Conservation (phyloP, 2,888 invertebrate species). For the Orthosia cruda region DNA sequence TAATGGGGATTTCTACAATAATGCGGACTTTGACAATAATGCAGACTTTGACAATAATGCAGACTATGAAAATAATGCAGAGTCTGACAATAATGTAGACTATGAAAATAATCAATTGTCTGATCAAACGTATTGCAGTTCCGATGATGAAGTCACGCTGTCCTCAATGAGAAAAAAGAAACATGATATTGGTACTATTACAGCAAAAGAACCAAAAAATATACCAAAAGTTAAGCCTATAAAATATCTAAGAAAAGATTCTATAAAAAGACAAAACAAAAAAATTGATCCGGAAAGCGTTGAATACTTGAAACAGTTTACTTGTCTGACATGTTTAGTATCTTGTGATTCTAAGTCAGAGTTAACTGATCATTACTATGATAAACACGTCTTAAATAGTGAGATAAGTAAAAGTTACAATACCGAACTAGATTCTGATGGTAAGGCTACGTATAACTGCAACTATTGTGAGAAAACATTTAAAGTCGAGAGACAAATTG, state of each 20-base stretch:
- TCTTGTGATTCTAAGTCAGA: constrained; percentile 67
- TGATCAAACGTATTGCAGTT: constrained; percentile 24
- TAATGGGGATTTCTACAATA: too few species aligned
- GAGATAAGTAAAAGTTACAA: constrained; percentile 44
- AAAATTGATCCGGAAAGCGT: constrained; percentile 12
- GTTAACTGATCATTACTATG: constrained; percentile 77
- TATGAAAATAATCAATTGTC: constrained; percentile 11
- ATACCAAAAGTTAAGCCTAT: constrained; percentile 10
- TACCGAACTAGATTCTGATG: constrained; percentile 54
- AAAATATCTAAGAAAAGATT: constrained; percentile 9
- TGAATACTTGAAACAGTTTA: constrained; percentile 49
- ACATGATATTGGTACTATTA: too few species aligned
- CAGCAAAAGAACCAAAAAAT: not conserved
- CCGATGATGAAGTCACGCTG: constrained; percentile 39
- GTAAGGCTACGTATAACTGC: constrained; percentile 75
- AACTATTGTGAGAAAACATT: constrained; percentile 76
- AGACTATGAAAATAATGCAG: too few species aligned
- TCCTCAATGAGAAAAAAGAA: constrained; percentile 30
- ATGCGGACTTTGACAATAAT: too few species aligned
- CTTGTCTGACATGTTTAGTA: constrained; percentile 79
- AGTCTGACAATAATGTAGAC: not conserved
- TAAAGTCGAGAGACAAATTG: constrained; percentile 72
- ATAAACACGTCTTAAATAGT: not conserved
- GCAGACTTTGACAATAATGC: not conserved
- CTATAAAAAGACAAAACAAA: constrained; percentile 26